A percentile compares a stretch with the other conserved stretches of the same genome.
These are phyloP conservation scores for Noturus placidus DNA, from an alignment of 2,113 vertebrate species.

Conservation along the genomic window DNA sequence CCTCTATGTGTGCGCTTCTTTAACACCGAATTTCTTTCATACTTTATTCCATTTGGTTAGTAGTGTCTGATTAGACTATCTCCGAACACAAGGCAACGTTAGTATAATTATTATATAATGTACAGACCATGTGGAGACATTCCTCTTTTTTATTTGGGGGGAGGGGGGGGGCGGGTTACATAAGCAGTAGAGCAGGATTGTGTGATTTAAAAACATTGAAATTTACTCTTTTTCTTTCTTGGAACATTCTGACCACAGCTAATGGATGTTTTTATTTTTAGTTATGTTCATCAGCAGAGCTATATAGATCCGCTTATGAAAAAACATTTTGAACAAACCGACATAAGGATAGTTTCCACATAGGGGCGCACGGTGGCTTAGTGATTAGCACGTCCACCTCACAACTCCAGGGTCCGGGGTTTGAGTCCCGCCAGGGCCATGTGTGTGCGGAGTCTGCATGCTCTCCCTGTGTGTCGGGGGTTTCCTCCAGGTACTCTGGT, in stretches of 20 bases:
- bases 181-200: slow-evolving; percentile 38
- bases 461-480: too few relatives aligned
- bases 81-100: neutral
- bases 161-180: neutral
- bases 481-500: too few relatives aligned
- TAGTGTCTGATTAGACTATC: neutral
- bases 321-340: neutral
- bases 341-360: too few relatives aligned
- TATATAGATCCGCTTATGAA: too few relatives aligned
- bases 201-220: slow-evolving; percentile 46
- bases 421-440: too few relatives aligned
- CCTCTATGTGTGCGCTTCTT: neutral
- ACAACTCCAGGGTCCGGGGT: too few relatives aligned
- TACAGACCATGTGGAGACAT: slow-evolving; percentile 13
- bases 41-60: neutral
- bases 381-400: too few relatives aligned
- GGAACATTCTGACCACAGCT: neutral
- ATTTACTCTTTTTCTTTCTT: slow-evolving; percentile 36
- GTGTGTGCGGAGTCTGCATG: too few relatives aligned
- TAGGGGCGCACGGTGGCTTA: too few relatives aligned
- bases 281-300: neutral
- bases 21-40: neutral
- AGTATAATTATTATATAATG: slow-evolving; percentile 45
- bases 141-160: neutral
- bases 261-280: neutral